Evolutionary conservation across 2,797 vertebrate genomes (phyloP).

Genomic region (Hephaestus fuliginosus): DNA sequence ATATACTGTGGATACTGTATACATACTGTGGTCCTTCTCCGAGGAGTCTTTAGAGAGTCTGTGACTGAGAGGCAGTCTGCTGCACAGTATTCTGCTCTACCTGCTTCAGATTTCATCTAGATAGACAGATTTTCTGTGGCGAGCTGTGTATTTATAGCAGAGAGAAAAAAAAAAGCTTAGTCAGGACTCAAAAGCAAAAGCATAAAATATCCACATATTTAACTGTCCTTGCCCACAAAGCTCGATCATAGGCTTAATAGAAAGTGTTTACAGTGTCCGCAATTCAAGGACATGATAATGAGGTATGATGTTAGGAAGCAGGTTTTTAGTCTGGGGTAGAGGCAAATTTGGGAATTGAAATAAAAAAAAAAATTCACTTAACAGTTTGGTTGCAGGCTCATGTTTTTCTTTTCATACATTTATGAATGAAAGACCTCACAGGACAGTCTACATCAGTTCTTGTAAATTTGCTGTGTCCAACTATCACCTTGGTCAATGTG

Average conservation of each 20-base stretch:
- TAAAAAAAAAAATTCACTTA: slow-evolving; percentile 3
- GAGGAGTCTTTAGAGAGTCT: slow-evolving; percentile 5
- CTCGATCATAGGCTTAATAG: background rate
- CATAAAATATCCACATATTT: slow-evolving; percentile 8
- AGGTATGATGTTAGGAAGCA: background rate
- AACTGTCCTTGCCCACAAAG: background rate
- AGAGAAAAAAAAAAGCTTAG: slow-evolving; percentile 17
- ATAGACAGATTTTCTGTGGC: slow-evolving; percentile 30
- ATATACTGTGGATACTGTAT: background rate
- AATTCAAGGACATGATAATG: background rate
- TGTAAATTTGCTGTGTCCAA: background rate
- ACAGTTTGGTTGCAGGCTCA: background rate
- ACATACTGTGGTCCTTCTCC: background rate
- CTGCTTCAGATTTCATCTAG: slow-evolving; percentile 40
- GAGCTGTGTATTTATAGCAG: slow-evolving; percentile 44
- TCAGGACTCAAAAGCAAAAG: slow-evolving; percentile 24
- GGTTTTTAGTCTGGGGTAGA: background rate
- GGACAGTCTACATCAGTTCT: background rate
- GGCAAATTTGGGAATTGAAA: background rate
- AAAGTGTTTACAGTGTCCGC: background rate
- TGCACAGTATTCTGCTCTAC: slow-evolving; percentile 3
- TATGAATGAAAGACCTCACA: background rate
- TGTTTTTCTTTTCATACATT: too few relatives aligned
- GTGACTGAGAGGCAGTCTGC: slow-evolving; percentile 1
- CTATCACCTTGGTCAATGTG: background rate